Percentiles rank a stretch among this genome's conserved stretches.
phyloP scores from a whole-genome alignment of 2,797 vertebrate genomes.

The Schizothorax lantsangensis region DNA sequence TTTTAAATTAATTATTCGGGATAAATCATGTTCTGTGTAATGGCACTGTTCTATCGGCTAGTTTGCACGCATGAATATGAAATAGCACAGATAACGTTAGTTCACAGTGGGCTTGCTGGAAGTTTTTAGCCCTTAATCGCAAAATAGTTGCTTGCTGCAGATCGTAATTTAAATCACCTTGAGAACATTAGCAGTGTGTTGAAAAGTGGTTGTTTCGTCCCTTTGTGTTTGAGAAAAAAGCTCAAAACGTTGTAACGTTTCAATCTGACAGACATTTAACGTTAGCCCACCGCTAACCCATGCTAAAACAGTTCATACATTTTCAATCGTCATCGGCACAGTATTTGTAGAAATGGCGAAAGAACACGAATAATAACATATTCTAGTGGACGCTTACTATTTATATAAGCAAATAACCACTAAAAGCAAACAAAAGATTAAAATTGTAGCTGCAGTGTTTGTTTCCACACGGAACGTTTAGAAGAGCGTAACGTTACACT shows the following conservation, averaged over 20 bases:
- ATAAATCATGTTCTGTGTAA: not conserved
- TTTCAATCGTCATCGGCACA: not conserved
- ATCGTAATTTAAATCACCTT: not conserved
- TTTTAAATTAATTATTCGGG: not conserved
- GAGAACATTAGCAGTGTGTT: not conserved
- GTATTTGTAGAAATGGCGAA: not conserved
- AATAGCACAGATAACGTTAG: not conserved
- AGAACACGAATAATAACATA: not conserved
- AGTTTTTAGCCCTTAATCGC: not conserved
- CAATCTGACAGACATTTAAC: no score
- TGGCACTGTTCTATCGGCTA: no score
- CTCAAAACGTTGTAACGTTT: not conserved
- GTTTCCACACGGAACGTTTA: slow-evolving; percentile 58
- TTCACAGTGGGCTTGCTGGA: not conserved
- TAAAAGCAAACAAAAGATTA: not conserved
- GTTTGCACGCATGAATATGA: not conserved
- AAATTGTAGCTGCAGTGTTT: not conserved
- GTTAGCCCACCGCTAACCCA: not conserved
- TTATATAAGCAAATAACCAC: not conserved
- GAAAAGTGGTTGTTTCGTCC: not conserved
- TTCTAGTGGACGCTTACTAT: not conserved
- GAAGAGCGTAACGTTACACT: slow-evolving; percentile 50
- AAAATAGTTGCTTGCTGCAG: not conserved
- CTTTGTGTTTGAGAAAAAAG: not conserved
- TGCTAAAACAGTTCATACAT: not conserved